phyloP scores from a whole-genome alignment of 2,113 vertebrate species.

The Glaucidium brasilianum region DNA sequence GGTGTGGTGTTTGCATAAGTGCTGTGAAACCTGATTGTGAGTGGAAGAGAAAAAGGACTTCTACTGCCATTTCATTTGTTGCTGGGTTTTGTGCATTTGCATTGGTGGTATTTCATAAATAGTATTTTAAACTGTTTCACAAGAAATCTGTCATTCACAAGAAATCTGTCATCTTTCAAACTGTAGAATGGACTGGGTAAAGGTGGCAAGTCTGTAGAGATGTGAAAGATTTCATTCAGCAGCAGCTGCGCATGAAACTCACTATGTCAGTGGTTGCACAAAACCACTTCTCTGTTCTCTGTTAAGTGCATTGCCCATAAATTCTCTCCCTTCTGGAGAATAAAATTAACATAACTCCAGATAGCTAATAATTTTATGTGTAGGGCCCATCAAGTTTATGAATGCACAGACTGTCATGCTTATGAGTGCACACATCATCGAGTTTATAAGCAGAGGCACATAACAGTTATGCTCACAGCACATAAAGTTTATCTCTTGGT shows the following conservation, averaged over 20 bases:
- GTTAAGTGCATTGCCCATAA: background rate
- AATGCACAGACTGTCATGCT: background rate
- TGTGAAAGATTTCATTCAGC: background rate
- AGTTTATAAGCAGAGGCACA: conserved; percentile 3
- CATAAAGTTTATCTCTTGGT: background rate
- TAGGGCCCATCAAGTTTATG: background rate
- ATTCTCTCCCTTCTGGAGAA: background rate
- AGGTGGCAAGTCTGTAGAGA: background rate
- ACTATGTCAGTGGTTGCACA: background rate
- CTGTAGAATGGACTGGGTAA: background rate
- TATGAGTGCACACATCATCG: background rate
- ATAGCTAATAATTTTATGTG: background rate
- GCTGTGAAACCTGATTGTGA: background rate
- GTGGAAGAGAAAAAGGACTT: background rate
- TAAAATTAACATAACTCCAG: background rate
- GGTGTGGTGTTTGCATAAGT: background rate
- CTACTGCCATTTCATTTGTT: background rate
- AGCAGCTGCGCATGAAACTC: background rate
- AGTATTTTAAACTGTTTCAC: background rate
- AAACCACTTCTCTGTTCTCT: background rate
- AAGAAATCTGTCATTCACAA: background rate
- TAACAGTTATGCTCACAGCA: background rate
- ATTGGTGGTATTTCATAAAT: background rate
- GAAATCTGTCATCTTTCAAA: background rate
- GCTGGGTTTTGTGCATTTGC: background rate